Evolutionary conservation across 2,797 vertebrate genomes (phyloP).

Genomic region (Balearica regulorum): DNA sequence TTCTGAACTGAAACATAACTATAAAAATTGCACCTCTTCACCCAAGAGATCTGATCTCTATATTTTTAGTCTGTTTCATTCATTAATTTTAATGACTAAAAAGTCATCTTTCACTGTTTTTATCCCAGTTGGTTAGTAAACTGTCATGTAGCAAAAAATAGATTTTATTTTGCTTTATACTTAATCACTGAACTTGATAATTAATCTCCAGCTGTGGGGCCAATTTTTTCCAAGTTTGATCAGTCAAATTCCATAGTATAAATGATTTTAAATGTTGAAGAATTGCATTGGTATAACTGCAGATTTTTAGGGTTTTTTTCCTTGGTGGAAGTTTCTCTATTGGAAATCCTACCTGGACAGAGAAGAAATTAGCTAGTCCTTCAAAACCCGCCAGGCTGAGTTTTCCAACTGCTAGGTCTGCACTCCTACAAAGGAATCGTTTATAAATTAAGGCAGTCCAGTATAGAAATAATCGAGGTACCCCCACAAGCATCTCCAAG

Average conservation of each 20-base stretch:
- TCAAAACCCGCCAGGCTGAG: not conserved
- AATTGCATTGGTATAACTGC: not conserved
- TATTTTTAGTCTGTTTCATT: not conserved
- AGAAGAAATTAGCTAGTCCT: not conserved
- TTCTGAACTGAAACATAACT: not conserved
- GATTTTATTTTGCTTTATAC: not conserved
- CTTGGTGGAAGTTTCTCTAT: not conserved
- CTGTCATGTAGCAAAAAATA: not conserved
- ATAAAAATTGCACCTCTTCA: not conserved
- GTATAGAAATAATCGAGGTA: not conserved
- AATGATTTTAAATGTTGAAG: not conserved
- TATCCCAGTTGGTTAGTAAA: not conserved
- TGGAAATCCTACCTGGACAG: not conserved
- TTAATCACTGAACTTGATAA: not conserved
- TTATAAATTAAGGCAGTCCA: not conserved
- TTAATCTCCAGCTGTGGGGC: not conserved
- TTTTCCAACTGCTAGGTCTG: not conserved
- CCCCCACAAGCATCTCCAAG: not conserved
- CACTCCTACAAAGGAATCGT: not conserved
- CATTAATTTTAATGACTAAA: conserved; percentile 3
- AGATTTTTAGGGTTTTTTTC: not conserved
- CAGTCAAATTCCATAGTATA: not conserved
- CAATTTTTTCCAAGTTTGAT: not conserved
- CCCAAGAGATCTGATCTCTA: not conserved
- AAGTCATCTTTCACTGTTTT: not conserved